These are phyloP conservation scores for Scaptomyza hsui DNA, from an alignment of 1,140 invertebrate genomes.

Conservation along the genomic window DNA sequence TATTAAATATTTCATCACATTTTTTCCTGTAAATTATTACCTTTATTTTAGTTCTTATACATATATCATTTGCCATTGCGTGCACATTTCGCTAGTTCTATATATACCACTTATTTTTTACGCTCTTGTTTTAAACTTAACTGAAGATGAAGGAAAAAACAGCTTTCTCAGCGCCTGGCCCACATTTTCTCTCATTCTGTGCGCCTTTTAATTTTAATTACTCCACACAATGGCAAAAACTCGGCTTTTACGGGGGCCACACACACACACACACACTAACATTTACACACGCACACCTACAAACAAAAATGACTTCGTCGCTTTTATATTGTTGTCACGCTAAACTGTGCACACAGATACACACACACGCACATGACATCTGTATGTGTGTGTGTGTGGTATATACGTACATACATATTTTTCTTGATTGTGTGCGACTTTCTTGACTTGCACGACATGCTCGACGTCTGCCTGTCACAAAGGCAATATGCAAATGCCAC, in stretches of 20 bases:
- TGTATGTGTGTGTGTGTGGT: not conserved
- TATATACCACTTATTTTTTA: not conserved
- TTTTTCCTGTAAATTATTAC: not conserved
- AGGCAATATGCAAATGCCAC: constrained; percentile 68
- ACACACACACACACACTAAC: not conserved
- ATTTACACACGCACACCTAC: not conserved
- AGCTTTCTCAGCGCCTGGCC: not conserved
- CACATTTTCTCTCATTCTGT: not conserved
- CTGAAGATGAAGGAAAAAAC: not conserved
- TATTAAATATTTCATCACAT: too few relatives aligned
- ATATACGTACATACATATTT: not conserved
- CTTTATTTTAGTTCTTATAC: not conserved
- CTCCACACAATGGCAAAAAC: constrained; percentile 1
- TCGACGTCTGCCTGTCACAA: constrained; percentile 55
- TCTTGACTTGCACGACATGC: constrained; percentile 36
- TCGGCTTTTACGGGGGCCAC: not conserved
- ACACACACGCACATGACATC: not conserved
- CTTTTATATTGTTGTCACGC: constrained; percentile 62
- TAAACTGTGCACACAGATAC: constrained; percentile 53
- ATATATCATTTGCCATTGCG: not conserved
- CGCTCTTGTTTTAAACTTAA: not conserved
- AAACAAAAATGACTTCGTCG: constrained; percentile 33
- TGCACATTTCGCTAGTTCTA: too few relatives aligned
- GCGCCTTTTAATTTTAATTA: constrained; percentile 33
- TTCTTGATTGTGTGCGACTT: constrained; percentile 23